Percentiles rank a stretch among this genome's conserved stretches.
These are phyloP conservation scores for Tromatobia lineatoria DNA, from an alignment of 2,888 invertebrate genomes.

Conservation along the genomic window DNA sequence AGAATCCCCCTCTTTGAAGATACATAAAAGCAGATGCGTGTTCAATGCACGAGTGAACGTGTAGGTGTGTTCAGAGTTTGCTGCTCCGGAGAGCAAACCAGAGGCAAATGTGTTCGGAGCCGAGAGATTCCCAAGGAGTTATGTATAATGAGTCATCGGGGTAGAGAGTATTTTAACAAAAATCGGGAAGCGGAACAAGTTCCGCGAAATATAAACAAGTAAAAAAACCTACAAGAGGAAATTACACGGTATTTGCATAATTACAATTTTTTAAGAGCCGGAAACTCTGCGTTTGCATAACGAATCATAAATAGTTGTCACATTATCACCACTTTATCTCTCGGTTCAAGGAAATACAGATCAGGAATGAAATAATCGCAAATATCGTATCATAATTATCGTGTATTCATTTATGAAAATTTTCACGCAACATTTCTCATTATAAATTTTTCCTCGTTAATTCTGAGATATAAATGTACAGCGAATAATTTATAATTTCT, in stretches of 20 bases:
- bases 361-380: too few relatives aligned
- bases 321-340: not conserved
- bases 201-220: conserved; percentile 52
- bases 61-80: conserved; percentile 43
- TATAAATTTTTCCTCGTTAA: not conserved
- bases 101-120: conserved; percentile 58
- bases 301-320: not conserved
- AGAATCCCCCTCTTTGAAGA: conserved; percentile 48
- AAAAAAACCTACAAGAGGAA: not conserved
- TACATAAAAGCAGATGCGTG: conserved; percentile 40
- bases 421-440: too few relatives aligned
- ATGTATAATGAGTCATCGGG: conserved; percentile 61
- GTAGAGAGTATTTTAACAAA: conserved; percentile 50
- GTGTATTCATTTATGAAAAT: too few relatives aligned
- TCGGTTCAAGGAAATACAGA: not conserved
- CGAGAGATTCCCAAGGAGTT: conserved; percentile 65
- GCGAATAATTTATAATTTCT: too few relatives aligned
- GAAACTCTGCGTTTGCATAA: conserved; percentile 1
- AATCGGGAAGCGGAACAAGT: conserved; percentile 38
- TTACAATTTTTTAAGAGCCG: conserved; percentile 31
- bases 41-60: conserved; percentile 42
- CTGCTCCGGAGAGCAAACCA: conserved; percentile 45
- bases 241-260: conserved; percentile 34
- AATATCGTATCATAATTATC: too few relatives aligned
- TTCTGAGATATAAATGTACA: too few relatives aligned